phyloP scores from a whole-genome alignment of 1,140 invertebrate genomes.

The Apis florea region DNA sequence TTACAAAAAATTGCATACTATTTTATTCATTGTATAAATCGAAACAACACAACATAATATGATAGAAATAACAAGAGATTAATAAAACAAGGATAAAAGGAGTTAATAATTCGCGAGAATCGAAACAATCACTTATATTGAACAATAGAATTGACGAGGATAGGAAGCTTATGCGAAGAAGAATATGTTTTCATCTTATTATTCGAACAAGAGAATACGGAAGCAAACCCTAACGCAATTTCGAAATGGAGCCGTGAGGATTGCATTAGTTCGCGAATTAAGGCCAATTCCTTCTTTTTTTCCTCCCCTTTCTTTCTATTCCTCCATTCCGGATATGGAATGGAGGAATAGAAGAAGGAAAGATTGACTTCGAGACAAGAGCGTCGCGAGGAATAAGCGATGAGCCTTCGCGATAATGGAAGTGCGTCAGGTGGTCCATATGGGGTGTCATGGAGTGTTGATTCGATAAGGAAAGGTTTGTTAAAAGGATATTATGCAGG shows the following conservation, averaged over 20 bases:
- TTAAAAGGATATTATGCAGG: no score
- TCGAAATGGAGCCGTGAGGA: slow-evolving; percentile 60
- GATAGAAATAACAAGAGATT: no score
- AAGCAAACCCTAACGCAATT: slow-evolving; percentile 52
- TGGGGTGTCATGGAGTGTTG: neutral
- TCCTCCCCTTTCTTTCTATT: neutral
- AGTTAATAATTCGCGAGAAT: no score
- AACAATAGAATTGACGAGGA: neutral
- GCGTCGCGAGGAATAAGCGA: slow-evolving; percentile 15
- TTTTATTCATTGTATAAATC: no score
- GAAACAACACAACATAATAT: no score
- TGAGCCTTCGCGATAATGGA: slow-evolving; percentile 26
- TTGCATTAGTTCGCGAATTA: slow-evolving; percentile 62
- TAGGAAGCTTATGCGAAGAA: no score
- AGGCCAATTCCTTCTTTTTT: slow-evolving; percentile 49
- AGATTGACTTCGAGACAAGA: no score
- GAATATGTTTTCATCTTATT: slow-evolving; percentile 45
- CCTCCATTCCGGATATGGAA: slow-evolving; percentile 3
- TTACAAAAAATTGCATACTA: no score
- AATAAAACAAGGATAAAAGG: no score
- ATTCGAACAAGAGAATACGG: slow-evolving; percentile 17
- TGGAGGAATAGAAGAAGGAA: slow-evolving; percentile 1
- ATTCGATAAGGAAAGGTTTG: neutral
- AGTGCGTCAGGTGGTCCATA: neutral
- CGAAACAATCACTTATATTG: no score